Evolutionary conservation across 1,140 invertebrate genomes (phyloP).

Genomic region (Charaxes varanes): DNA sequence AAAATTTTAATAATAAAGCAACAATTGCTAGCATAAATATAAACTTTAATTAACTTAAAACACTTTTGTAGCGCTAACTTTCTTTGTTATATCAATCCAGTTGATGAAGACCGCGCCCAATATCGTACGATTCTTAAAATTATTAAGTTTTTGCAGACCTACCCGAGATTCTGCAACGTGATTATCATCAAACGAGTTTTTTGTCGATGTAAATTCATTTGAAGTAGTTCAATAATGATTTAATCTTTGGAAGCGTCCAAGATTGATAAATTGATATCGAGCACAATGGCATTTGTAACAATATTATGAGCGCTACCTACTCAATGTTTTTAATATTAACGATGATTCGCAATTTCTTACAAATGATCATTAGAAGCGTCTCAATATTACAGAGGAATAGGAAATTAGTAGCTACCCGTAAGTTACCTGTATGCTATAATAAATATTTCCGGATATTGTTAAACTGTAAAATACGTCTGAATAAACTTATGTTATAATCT

Average conservation of each 20-base stretch:
- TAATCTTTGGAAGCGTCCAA: slow-evolving; percentile 7
- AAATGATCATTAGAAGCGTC: too few relatives aligned
- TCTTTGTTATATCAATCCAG: too few relatives aligned
- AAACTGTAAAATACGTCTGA: too few relatives aligned
- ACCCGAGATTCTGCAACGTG: not conserved
- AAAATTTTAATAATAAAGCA: too few relatives aligned
- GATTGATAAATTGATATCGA: slow-evolving; percentile 11
- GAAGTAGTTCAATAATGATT: slow-evolving; percentile 12
- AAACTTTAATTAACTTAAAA: too few relatives aligned
- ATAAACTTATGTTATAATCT: too few relatives aligned
- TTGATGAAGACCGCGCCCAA: slow-evolving; percentile 3
- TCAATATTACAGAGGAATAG: too few relatives aligned
- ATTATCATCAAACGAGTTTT: slow-evolving; percentile 12
- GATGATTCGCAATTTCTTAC: slow-evolving; percentile 5
- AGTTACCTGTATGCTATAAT: too few relatives aligned
- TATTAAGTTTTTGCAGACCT: slow-evolving; percentile 9
- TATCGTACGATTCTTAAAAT: slow-evolving; percentile 5
- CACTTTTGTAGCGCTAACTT: too few relatives aligned
- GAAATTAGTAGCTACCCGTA: too few relatives aligned
- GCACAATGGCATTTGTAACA: slow-evolving; percentile 5
- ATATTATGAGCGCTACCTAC: slow-evolving; percentile 10
- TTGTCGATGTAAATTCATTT: slow-evolving; percentile 9
- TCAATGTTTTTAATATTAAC: slow-evolving; percentile 7
- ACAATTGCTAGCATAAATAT: too few relatives aligned
- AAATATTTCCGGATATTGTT: too few relatives aligned